A percentile compares a stretch with the other conserved stretches of the same genome.
phyloP scores from a whole-genome alignment of 2,113 vertebrate species.

The rat (Rattus norvegicus) region GRCr8 NC_086024.1:109820001-109820500 shows the following conservation, averaged over 20 bases:
- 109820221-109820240: conserved; percentile 96
- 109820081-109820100: background rate
- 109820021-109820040: conserved; percentile 94
- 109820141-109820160: conserved; percentile 22
- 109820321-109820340: conserved; percentile 28
- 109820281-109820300: background rate
- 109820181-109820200: conserved; percentile 93
- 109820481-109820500: conserved; percentile 38
- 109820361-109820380: background rate
- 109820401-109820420: background rate
- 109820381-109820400: background rate
- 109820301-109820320: background rate
- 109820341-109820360: conserved; percentile 34
- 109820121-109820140: background rate
- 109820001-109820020: conserved; percentile 92
- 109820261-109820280: conserved; percentile 91
- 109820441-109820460: conserved; percentile 15
- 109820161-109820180: background rate
- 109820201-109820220: conserved; percentile 97
- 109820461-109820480: background rate
- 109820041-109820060: conserved; percentile 6
- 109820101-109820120: background rate
- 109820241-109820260: conserved; percentile 98
- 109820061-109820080: background rate
- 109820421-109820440: background rate